These are phyloP conservation scores for Rhea pennata DNA, from an alignment of 2,113 vertebrate species.

Conservation along the genomic window DNA sequence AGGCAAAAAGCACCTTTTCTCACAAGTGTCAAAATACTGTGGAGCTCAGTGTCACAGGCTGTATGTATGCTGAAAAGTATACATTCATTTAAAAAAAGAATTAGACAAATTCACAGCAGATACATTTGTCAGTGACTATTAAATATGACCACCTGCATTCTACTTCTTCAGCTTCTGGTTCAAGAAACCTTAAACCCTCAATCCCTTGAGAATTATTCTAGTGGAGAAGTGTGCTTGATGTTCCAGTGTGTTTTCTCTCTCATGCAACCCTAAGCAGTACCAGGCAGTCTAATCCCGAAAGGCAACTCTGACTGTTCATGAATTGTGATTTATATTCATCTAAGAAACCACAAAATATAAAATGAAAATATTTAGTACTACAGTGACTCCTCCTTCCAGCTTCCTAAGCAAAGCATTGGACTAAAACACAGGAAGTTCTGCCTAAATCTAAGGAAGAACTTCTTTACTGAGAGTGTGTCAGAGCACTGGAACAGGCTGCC, in stretches of 20 bases:
- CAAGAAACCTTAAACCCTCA: neutral
- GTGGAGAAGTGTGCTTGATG: neutral
- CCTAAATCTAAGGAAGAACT: no score
- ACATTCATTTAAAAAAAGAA: neutral
- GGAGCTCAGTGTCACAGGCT: neutral
- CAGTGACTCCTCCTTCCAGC: neutral
- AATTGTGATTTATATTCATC: neutral
- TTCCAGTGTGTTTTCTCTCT: fast-evolving
- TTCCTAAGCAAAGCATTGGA: neutral
- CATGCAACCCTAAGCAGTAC: neutral
- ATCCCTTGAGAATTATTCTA: neutral
- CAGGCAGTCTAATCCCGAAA: neutral
- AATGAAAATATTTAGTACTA: neutral
- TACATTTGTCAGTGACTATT: neutral
- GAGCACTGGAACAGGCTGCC: no score
- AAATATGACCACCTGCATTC: neutral
- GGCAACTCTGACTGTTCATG: neutral
- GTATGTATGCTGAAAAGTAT: neutral
- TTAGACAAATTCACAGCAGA: neutral
- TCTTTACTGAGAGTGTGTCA: no score
- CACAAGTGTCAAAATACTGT: neutral
- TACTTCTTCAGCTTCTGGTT: neutral
- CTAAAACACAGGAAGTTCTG: no score
- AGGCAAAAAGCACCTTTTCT: neutral
- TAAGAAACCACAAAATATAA: neutral